Conservation (phyloP, 1,140 invertebrate genomes). For the Euwallacea similis region DNA sequence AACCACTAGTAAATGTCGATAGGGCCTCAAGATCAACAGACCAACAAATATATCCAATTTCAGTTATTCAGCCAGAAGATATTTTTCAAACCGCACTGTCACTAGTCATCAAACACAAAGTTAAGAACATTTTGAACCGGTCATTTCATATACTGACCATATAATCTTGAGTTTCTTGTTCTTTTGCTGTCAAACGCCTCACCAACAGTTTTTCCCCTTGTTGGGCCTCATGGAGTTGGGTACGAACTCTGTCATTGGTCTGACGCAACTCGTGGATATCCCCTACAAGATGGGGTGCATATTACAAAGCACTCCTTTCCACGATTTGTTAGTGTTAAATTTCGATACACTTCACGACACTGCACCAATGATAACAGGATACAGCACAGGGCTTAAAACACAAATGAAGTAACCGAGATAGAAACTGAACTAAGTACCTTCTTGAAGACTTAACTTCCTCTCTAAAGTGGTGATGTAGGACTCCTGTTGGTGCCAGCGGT, state of each 20-base stretch:
- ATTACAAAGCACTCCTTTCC: conserved; percentile 10
- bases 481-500: conserved; percentile 51
- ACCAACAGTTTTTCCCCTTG: conserved; percentile 90
- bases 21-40: no score
- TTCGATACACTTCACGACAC: conserved; percentile 47
- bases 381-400: conserved; percentile 44
- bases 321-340: conserved; percentile 2
- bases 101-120: conserved; percentile 33
- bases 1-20: no score
- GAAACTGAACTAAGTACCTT: conserved; percentile 53
- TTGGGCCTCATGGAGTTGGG: conserved; percentile 81
- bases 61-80: no score
- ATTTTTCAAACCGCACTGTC: conserved; percentile 12
- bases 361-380: conserved; percentile 46
- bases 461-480: conserved; percentile 49
- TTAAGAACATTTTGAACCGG: conserved; percentile 42
- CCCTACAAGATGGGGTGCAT: conserved; percentile 59
- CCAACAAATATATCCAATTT: no score
- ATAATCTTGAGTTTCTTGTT: conserved; percentile 96
- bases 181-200: conserved; percentile 87
- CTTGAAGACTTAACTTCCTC: conserved; percentile 49
- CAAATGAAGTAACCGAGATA: conserved; percentile 47
- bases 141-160: conserved; percentile 68
- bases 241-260: conserved; percentile 78
- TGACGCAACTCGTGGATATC: conserved; percentile 75